Base-by-base conservation (phyloP, 2,113 vertebrate species). In the Mola mola region DNA sequence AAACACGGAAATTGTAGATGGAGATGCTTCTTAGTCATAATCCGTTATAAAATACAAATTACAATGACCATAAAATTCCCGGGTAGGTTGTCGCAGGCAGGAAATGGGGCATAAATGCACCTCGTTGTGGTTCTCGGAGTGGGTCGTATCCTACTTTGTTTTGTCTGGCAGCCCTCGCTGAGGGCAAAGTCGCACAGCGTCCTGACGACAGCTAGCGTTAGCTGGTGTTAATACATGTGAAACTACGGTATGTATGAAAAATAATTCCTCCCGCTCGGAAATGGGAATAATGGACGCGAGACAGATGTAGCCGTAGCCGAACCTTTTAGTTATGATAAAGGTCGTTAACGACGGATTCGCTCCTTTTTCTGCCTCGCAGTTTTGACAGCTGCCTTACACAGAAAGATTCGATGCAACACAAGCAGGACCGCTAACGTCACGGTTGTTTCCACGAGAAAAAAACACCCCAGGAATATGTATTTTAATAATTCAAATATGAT, bases 321-420 rank as follows among this genome's bases (percentile, higher is more conserved):
- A 6, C 1, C 1, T 1, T 16, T 3, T n/a, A 3, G 1, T 40
- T 38, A 46, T 1, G 1, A 0, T 16, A 17, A 28, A 19, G 8
- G n/a, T 7, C 3, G 17, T 24, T 24, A 21, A n/a, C 13, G 26
- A 21, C 15, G 5, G 38, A 40, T 20, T 38, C 7, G 22, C 25
- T 36, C 64, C 7, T 64, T 8, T 63, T 41, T 69, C 9, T 70
- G 12, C 64, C 16, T 34, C 37, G 22, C 56, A 70, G 60, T 57
- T 56, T 75, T 72, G 75, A 85, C 79, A 80, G 78, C 61, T 73
- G 63, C 63, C 50, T 4, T 41, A 52, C 42, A 36, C 56, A 68
- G 20, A 16, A 11, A 50, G 63, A 15, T 62, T 31, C 60, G 41
- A 50, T 64, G 66, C 68, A 69, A 47, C 62, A 53, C 28, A 36